Conservation (phyloP, 2,888 invertebrate species). For the Argynnis bischoffii region DNA sequence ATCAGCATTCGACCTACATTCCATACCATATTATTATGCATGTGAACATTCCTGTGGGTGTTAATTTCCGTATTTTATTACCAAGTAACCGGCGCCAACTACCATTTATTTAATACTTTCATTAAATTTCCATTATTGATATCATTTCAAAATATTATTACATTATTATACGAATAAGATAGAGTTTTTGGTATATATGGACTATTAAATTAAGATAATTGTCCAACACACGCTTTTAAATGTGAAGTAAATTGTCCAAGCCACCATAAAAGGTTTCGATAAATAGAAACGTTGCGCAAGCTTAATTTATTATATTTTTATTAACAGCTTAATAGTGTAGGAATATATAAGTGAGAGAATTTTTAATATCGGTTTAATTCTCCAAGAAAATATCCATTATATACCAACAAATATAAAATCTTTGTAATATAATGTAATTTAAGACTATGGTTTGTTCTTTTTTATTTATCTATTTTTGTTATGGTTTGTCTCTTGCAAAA, state of each 20-base stretch:
- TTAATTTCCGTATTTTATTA: constrained; percentile 50
- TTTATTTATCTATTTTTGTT: too few relatives aligned
- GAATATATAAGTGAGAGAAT: too few relatives aligned
- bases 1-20: constrained; percentile 79
- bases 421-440: too few relatives aligned
- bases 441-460: too few relatives aligned
- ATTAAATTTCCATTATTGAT: constrained; percentile 28
- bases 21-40: constrained; percentile 63
- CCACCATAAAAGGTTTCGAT: too few relatives aligned
- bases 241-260: background rate
- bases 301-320: too few relatives aligned
- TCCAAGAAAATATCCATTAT: too few relatives aligned
- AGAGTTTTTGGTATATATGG: constrained; percentile 6
- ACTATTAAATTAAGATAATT: constrained; percentile 5
- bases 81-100: constrained; percentile 33
- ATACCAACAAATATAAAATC: too few relatives aligned
- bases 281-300: too few relatives aligned
- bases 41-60: constrained; percentile 50
- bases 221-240: background rate
- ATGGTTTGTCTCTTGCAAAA: too few relatives aligned
- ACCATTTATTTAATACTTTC: constrained; percentile 18
- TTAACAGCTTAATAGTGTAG: too few relatives aligned
- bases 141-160: constrained; percentile 19
- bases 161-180: constrained; percentile 11
- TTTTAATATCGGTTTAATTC: too few relatives aligned